Evolutionary conservation across 2,113 vertebrate genomes (phyloP).

Genomic region (Gymnarchus niloticus): DNA sequence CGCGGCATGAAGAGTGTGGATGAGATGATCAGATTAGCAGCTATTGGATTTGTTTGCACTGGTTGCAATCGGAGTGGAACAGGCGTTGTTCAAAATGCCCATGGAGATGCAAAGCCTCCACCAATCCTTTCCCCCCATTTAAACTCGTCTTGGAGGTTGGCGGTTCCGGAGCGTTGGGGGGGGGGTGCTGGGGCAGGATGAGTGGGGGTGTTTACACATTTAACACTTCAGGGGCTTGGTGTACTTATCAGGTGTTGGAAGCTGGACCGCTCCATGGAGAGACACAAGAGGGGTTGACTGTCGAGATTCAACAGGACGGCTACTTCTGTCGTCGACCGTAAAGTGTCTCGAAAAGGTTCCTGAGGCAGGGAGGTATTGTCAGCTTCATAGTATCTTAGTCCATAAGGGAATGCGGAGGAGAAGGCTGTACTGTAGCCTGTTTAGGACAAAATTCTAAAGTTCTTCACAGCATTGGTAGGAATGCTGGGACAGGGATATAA

Average conservation of each 20-base stretch:
- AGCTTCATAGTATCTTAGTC: conserved; percentile 47
- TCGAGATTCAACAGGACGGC: conserved; percentile 56
- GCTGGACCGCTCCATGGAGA: conserved; percentile 61
- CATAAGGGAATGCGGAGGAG: conserved; percentile 8
- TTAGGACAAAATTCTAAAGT: background rate
- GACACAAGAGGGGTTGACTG: conserved; percentile 68
- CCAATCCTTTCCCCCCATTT: conserved; percentile 63
- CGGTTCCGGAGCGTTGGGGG: background rate
- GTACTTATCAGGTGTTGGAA: conserved; percentile 65
- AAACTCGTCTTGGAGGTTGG: conserved; percentile 51
- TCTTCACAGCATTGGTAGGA: background rate
- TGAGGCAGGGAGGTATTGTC: conserved; percentile 52
- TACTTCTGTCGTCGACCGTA: conserved; percentile 31
- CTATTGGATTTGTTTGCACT: conserved; percentile 81
- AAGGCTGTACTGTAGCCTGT: background rate
- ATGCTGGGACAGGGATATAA: background rate
- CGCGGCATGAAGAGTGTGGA: conserved; percentile 89
- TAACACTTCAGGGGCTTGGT: conserved; percentile 66
- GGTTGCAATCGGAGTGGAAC: conserved; percentile 78
- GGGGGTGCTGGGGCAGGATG: conserved; percentile 37
- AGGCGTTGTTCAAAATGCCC: conserved; percentile 75
- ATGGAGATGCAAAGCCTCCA: conserved; percentile 68
- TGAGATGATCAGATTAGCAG: conserved; percentile 90
- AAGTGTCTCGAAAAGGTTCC: conserved; percentile 52
- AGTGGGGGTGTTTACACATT: conserved; percentile 53